A percentile compares a stretch with the other conserved stretches of the same genome.
Evolutionary conservation across 2,888 invertebrate genomes (phyloP).

Genomic region (Chrysomela aeneicollis): DNA sequence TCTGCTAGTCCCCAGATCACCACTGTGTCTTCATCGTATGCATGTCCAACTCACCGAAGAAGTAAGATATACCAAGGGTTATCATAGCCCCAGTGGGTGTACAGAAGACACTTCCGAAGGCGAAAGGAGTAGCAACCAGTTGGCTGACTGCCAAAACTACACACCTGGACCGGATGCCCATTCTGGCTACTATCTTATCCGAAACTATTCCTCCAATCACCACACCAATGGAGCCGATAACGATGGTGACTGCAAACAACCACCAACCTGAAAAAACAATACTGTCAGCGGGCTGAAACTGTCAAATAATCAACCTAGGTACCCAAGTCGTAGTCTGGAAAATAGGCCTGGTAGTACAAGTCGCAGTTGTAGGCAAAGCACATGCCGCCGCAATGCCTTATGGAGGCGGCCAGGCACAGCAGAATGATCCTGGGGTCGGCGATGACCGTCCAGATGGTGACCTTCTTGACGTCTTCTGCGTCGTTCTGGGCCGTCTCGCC

Average conservation of each 20-base stretch:
- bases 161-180: slow-evolving; percentile 84
- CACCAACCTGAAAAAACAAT: slow-evolving; percentile 67
- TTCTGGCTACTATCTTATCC: slow-evolving; percentile 86
- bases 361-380: slow-evolving; percentile 92
- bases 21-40: no score
- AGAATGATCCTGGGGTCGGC: slow-evolving; percentile 80
- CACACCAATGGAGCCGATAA: slow-evolving; percentile 76
- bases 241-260: slow-evolving; percentile 87
- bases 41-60: slow-evolving; percentile 80
- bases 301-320: slow-evolving; percentile 9
- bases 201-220: slow-evolving; percentile 80
- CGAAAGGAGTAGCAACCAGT: slow-evolving; percentile 82
- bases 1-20: no score
- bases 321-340: slow-evolving; percentile 87
- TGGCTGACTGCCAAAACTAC: slow-evolving; percentile 83
- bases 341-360: slow-evolving; percentile 86
- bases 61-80: slow-evolving; percentile 86
- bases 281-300: no score
- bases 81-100: slow-evolving; percentile 87
- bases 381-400: slow-evolving; percentile 89
- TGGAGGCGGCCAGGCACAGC: slow-evolving; percentile 85
- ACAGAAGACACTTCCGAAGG: slow-evolving; percentile 85
- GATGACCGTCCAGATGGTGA: slow-evolving; percentile 79
- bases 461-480: slow-evolving; percentile 59
- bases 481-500: slow-evolving; percentile 65